phyloP scores from a whole-genome alignment of 1,140 invertebrate genomes.

The Tribolium madens region DNA sequence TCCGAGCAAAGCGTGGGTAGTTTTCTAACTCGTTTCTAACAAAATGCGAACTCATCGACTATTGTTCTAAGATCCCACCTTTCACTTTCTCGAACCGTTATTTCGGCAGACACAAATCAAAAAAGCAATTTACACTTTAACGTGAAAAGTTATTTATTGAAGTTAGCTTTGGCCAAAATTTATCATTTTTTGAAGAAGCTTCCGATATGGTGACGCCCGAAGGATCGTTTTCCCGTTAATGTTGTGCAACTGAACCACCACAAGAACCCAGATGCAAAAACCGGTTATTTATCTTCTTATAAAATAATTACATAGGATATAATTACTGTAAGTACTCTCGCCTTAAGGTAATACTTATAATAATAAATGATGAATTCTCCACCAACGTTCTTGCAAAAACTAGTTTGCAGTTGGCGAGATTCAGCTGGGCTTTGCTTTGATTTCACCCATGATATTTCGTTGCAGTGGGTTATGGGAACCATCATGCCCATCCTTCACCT shows the following conservation, averaged over 20 bases:
- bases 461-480: slow-evolving; percentile 32
- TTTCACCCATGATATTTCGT: not conserved
- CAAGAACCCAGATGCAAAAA: slow-evolving; percentile 19
- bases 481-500: slow-evolving; percentile 12
- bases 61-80: slow-evolving; percentile 5
- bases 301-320: slow-evolving; percentile 45
- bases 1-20: slow-evolving; percentile 3
- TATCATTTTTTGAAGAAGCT: not conserved
- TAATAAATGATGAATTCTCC: slow-evolving; percentile 42
- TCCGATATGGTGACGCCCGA: slow-evolving; percentile 15
- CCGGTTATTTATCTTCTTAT: slow-evolving; percentile 44
- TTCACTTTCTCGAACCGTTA: not conserved
- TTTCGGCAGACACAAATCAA: not conserved
- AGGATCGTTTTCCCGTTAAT: slow-evolving; percentile 1
- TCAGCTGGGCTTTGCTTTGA: no score
- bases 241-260: slow-evolving; percentile 15
- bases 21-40: slow-evolving; percentile 10
- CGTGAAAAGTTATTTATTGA: slow-evolving; percentile 6
- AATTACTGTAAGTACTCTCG: slow-evolving; percentile 44
- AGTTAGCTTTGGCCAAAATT: not conserved
- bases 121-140: slow-evolving; percentile 9
- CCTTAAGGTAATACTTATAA: slow-evolving; percentile 44
- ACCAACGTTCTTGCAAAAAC: slow-evolving; percentile 12
- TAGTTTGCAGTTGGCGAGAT: not conserved
- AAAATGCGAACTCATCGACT: not conserved